phyloP scores from a whole-genome alignment of 2,113 vertebrate species.

The Sorex araneus region DNA sequence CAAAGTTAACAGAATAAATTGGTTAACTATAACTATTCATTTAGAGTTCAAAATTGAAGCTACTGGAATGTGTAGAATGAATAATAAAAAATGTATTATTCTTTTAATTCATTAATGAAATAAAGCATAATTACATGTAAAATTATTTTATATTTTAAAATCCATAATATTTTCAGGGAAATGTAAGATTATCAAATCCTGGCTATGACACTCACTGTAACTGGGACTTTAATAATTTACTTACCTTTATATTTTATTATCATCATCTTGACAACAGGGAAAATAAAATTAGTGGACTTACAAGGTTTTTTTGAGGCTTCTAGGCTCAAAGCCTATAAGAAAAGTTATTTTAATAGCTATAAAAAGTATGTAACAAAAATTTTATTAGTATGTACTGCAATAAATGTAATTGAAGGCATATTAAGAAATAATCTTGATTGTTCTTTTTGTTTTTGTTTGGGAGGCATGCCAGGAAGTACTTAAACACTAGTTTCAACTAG shows the following conservation, averaged over 20 bases:
- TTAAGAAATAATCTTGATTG: not conserved
- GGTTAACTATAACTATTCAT: not conserved
- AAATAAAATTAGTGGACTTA: not conserved
- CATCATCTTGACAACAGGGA: not conserved
- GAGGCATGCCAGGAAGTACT: no score
- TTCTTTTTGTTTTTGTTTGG: not conserved
- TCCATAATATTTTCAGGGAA: not conserved
- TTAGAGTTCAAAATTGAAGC: constrained; percentile 53
- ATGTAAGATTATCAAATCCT: not conserved
- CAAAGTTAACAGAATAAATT: not conserved
- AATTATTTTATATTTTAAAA: not conserved
- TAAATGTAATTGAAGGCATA: not conserved
- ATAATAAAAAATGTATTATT: not conserved
- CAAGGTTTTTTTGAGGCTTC: not conserved
- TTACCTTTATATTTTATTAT: not conserved
- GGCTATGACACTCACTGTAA: not conserved
- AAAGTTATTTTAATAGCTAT: not conserved
- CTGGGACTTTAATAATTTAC: not conserved
- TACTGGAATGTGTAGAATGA: not conserved
- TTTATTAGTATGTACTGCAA: not conserved
- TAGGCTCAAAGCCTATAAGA: not conserved
- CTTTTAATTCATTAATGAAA: no score
- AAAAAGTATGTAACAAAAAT: no score
- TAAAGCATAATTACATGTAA: no score
- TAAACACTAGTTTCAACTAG: no score